These are phyloP conservation scores for Medauroidea extradentata DNA, from an alignment of 1,140 invertebrate species.

Conservation along the genomic window DNA sequence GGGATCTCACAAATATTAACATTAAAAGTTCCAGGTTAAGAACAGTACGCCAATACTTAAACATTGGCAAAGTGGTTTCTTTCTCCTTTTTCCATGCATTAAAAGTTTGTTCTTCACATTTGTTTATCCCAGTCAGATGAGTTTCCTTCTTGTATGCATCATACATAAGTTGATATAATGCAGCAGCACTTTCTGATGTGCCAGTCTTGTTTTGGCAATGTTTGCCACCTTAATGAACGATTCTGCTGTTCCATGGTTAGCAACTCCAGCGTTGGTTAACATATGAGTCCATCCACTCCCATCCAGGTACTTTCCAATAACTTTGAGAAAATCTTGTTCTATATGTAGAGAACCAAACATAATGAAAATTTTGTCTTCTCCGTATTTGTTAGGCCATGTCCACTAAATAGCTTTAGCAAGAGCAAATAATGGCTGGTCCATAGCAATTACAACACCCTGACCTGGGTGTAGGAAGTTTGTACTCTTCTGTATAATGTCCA, in stretches of 20 bases:
- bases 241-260: conserved; percentile 15
- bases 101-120: conserved; percentile 4
- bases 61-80: conserved; percentile 3
- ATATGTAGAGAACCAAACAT: conserved; percentile 29
- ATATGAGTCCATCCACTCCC: conserved; percentile 25
- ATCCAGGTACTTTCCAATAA: conserved; percentile 25
- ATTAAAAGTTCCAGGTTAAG: conserved; percentile 11
- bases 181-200: conserved; percentile 13
- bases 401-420: conserved; percentile 30
- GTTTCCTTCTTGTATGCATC: conserved; percentile 6
- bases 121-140: no score
- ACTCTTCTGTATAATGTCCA: no score
- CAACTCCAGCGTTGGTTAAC: conserved; percentile 17
- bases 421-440: conserved; percentile 26
- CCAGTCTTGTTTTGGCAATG: conserved; percentile 20
- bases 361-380: conserved; percentile 26
- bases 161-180: conserved; percentile 8
- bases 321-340: conserved; percentile 23
- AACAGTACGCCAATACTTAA: conserved; percentile 13
- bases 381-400: conserved; percentile 24
- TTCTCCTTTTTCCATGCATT: conserved; percentile 1
- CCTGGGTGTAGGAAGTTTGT: no score
- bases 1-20: conserved; percentile 10
- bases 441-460: conserved; percentile 10
- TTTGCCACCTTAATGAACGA: conserved; percentile 16